Percentiles rank a stretch among this genome's conserved stretches.
These are phyloP conservation scores for Crypturellus undulatus DNA, from an alignment of 2,113 vertebrate species.

Conservation along the genomic window DNA sequence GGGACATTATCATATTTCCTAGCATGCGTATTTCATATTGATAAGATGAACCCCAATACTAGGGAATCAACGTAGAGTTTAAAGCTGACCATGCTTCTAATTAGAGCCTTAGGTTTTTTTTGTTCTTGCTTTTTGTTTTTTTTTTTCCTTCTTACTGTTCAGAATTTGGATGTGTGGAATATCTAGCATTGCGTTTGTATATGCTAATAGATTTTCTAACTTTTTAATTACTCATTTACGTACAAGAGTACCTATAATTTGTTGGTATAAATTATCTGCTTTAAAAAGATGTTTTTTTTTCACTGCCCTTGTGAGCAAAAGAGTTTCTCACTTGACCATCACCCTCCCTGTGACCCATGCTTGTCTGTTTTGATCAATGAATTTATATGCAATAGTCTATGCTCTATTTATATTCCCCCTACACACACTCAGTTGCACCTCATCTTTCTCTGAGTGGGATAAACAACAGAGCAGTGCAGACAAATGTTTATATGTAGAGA, in stretches of 20 bases:
- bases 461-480: constrained; percentile 32
- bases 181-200: background rate
- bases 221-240: background rate
- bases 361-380: constrained; percentile 5
- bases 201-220: background rate
- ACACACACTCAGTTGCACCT: background rate
- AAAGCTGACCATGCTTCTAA: background rate
- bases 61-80: background rate
- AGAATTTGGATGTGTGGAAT: background rate
- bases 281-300: background rate
- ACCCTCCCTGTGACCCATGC: background rate
- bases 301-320: background rate
- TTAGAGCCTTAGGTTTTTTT: background rate
- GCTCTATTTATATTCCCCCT: background rate
- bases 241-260: background rate
- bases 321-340: background rate
- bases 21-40: background rate
- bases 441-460: constrained; percentile 29
- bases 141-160: background rate
- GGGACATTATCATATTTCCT: background rate
- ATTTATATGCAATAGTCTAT: background rate
- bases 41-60: background rate
- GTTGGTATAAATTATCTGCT: background rate
- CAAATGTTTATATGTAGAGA: constrained; percentile 27
- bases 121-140: too few species aligned